Evolutionary conservation across 1,140 invertebrate species (phyloP).

Genomic region (Pemphigus obesinymphae): DNA sequence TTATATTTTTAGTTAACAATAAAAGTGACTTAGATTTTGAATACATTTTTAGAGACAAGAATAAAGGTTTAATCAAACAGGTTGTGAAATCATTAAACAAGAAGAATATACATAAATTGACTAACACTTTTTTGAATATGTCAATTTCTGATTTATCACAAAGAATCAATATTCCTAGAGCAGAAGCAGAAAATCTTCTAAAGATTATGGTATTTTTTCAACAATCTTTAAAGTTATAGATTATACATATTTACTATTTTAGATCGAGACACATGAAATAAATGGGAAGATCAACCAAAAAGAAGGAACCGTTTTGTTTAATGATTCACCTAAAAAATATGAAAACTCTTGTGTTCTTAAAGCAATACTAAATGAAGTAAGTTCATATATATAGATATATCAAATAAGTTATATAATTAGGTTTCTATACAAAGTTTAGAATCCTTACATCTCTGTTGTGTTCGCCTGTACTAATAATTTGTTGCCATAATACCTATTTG

Average conservation of each 20-base stretch:
- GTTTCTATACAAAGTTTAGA: no score
- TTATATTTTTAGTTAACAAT: background rate
- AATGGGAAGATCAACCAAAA: slow-evolving; percentile 96
- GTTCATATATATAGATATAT: slow-evolving; percentile 15
- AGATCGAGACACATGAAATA: slow-evolving; percentile 97
- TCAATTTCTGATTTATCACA: slow-evolving; percentile 90
- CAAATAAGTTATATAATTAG: background rate
- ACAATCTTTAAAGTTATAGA: background rate
- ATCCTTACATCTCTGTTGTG: no score
- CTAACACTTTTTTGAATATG: slow-evolving; percentile 94
- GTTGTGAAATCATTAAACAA: slow-evolving; percentile 85
- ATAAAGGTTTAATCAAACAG: slow-evolving; percentile 76
- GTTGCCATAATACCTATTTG: no score
- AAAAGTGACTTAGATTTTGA: background rate
- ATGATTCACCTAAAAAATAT: slow-evolving; percentile 93
- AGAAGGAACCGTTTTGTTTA: slow-evolving; percentile 96
- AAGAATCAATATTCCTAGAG: slow-evolving; percentile 75
- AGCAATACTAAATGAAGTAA: slow-evolving; percentile 70
- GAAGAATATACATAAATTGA: slow-evolving; percentile 94
- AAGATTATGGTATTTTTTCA: slow-evolving; percentile 77
- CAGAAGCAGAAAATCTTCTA: slow-evolving; percentile 91
- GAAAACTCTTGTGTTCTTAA: slow-evolving; percentile 81
- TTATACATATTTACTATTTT: slow-evolving; percentile 45
- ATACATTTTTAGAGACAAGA: slow-evolving; percentile 63
- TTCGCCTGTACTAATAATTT: no score